Conservation (phyloP, 2,797 vertebrate genomes). For the Notolabrus celidotus region DNA sequence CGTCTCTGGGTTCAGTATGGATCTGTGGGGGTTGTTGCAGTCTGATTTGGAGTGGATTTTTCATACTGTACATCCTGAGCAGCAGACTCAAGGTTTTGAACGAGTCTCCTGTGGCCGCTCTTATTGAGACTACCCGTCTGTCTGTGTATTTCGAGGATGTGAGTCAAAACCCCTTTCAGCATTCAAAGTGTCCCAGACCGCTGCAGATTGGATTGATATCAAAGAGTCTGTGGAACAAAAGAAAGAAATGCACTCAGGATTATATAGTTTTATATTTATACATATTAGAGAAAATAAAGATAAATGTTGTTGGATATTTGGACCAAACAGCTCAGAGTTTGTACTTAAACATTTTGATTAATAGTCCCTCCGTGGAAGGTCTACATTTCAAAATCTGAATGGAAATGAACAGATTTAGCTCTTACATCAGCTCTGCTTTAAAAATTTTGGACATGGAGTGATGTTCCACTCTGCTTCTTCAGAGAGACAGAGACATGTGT, state of each 20-base stretch:
- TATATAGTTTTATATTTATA: conserved; percentile 25
- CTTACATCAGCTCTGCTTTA: background rate
- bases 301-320: conserved; percentile 20
- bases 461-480: background rate
- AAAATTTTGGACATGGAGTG: conserved; percentile 6
- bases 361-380: background rate
- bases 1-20: conserved; percentile 10
- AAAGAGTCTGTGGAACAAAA: conserved; percentile 74
- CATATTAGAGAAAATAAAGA: conserved; percentile 12
- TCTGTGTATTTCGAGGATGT: conserved; percentile 59
- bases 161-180: conserved; percentile 69
- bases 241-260: conserved; percentile 40
- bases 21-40: background rate
- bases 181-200: conserved; percentile 46
- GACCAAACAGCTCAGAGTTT: background rate
- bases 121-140: conserved; percentile 36
- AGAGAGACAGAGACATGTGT: background rate
- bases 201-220: conserved; percentile 60
- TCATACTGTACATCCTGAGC: conserved; percentile 61
- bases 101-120: conserved; percentile 36
- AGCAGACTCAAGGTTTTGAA: conserved; percentile 28
- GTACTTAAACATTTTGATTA: background rate
- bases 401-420: background rate
- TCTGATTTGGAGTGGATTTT: conserved; percentile 32
- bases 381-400: conserved; percentile 5